A percentile compares a stretch with the other conserved stretches of the same genome.
phyloP scores from a whole-genome alignment of 2,113 vertebrate species.

The Saccopteryx bilineata region DNA sequence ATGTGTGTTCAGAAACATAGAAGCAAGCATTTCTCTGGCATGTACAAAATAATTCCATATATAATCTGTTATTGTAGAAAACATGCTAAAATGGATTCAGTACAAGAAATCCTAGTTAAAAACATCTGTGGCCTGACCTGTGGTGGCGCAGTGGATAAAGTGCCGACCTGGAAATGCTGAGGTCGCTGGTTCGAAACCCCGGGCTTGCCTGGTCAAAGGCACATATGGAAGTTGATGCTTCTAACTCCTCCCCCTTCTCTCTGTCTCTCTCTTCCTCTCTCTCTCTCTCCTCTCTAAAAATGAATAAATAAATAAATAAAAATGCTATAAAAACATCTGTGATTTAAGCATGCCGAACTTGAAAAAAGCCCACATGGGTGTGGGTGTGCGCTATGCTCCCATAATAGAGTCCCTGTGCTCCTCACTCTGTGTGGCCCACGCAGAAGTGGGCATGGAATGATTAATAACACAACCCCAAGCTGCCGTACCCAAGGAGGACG shows the following conservation, averaged over 20 bases:
- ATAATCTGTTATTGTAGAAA: constrained; percentile 27
- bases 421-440: constrained; percentile 6
- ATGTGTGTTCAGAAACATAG: constrained; percentile 64
- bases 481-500: not conserved
- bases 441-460: constrained; percentile 61
- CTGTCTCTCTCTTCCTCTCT: too few species aligned
- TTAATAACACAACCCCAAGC: constrained; percentile 46
- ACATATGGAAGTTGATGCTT: too few species aligned
- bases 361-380: not conserved
- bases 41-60: not conserved
- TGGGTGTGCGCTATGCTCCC: not conserved
- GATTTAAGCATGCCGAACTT: constrained; percentile 42
- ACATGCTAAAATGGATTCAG: not conserved
- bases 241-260: too few species aligned
- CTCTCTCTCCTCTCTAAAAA: too few species aligned
- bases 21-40: constrained; percentile 52
- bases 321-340: constrained; percentile 2
- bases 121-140: not conserved
- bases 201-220: too few species aligned
- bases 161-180: too few species aligned
- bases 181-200: too few species aligned
- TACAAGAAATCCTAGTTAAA: not conserved
- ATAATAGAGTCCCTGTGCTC: constrained; percentile 33
- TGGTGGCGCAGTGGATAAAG: too few species aligned
- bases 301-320: too few species aligned